These are phyloP conservation scores for Trileptium ribeirensis DNA, from an alignment of 2,888 invertebrate genomes.

Conservation along the genomic window DNA sequence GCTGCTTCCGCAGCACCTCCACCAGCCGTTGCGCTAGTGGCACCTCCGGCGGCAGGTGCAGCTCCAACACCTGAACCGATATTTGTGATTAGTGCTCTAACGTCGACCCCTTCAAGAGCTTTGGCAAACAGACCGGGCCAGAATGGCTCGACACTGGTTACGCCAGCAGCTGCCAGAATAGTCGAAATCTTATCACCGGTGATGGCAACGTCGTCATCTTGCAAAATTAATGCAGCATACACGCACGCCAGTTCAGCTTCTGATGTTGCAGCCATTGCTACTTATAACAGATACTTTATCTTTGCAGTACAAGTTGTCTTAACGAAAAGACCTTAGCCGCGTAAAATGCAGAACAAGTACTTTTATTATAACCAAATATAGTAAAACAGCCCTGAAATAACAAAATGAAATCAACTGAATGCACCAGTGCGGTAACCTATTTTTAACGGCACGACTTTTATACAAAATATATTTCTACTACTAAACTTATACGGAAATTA, in stretches of 20 bases:
- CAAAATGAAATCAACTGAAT: too few relatives aligned
- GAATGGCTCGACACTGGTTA: slow-evolving; percentile 94
- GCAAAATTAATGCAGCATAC: slow-evolving; percentile 86
- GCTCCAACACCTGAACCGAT: slow-evolving; percentile 83
- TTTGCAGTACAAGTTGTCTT: too few relatives aligned
- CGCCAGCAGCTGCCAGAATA: slow-evolving; percentile 86
- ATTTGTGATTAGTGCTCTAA: slow-evolving; percentile 83
- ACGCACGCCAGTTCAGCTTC: slow-evolving; percentile 93
- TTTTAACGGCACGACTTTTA: too few relatives aligned
- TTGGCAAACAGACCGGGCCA: slow-evolving; percentile 96
- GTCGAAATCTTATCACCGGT: slow-evolving; percentile 93
- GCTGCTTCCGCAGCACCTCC: slow-evolving; percentile 42
- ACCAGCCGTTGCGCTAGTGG: background rate
- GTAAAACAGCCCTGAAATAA: too few relatives aligned
- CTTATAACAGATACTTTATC: too few relatives aligned
- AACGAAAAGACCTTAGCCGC: too few relatives aligned
- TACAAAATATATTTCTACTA: too few relatives aligned
- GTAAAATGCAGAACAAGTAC: too few relatives aligned
- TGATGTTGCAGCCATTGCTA: too few relatives aligned
- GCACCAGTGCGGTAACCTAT: too few relatives aligned
- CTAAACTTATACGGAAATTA: too few relatives aligned
- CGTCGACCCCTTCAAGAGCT: slow-evolving; percentile 80
- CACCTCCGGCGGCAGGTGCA: slow-evolving; percentile 61
- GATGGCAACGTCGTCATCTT: slow-evolving; percentile 91
- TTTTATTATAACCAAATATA: too few relatives aligned